Base-by-base conservation (phyloP, 2,113 vertebrate species). In the Pica pica region DNA sequence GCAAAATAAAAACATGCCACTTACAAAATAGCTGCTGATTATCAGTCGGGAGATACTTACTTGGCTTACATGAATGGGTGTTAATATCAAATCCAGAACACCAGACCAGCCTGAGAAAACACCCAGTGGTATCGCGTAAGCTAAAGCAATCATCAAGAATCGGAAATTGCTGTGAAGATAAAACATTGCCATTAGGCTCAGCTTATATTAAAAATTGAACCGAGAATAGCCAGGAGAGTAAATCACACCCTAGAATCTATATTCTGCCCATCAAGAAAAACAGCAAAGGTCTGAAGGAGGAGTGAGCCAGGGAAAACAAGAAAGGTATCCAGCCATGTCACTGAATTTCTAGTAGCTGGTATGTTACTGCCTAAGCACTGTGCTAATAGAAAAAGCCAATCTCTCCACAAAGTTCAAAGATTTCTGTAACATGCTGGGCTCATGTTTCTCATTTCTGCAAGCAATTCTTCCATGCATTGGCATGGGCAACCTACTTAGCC, bases 101-200 rank as follows among this genome's bases (percentile, higher is more conserved):
- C 99, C 99, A 31, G 98, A 97, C 99, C 99, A 99, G 93, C 99
- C 99, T n/a, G 99, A 98, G 69, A 99, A 98, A 92, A 99, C 99
- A 86, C 99, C 99, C 61, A 99, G 97, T 41, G 99, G 99, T 95
- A 99, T 99, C 1, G 99, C 98, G 90, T 99, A 99, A 35, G 99
- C 99, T 96, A 99, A 96, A 9, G 98, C 99, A 81, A 99, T 98
- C 99, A 99, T 99, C 98, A 99, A 97, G 98, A 99, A 99, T 42
- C 99, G 98, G 86, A 98, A 95, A 95, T 99, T 99, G 97, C 99
- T 99, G 89, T 59, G 94, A 95, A 94, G 63, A 93, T 23, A 94
- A 80, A 97, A 95, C 23, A 80, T 2, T 11, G 57, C 47, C 92
- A 60, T 94, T 88, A 97, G 60, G 52, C 49, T 59, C 75, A 80